These are phyloP conservation scores for Sisyra nigra DNA, from an alignment of 2,888 invertebrate species.

Conservation along the genomic window DNA sequence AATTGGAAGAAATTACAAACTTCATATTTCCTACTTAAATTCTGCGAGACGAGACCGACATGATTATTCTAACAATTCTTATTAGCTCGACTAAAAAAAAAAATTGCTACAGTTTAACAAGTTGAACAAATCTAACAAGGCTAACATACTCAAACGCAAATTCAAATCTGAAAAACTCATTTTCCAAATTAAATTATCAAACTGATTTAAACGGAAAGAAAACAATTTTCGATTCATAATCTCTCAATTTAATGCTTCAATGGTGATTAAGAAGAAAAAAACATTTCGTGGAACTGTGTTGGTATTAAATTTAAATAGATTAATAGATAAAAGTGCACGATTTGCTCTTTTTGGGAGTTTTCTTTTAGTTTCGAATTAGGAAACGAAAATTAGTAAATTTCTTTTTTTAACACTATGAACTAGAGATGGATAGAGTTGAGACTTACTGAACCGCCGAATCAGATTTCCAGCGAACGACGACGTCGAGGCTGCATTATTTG, in stretches of 20 bases:
- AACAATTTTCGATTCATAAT: constrained; percentile 2
- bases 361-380: too few relatives aligned
- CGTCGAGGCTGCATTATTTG: too few relatives aligned
- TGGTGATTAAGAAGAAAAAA: too few relatives aligned
- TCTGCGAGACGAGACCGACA: neutral
- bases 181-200: neutral
- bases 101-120: neutral
- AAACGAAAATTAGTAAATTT: too few relatives aligned
- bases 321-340: too few relatives aligned
- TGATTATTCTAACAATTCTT: neutral
- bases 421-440: constrained; percentile 26
- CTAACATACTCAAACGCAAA: neutral
- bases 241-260: neutral
- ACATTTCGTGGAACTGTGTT: too few relatives aligned
- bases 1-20: neutral
- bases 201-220: neutral
- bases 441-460: constrained; percentile 83
- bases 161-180: constrained; percentile 1
- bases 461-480: constrained; percentile 56
- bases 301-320: too few relatives aligned
- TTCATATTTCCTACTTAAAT: too few relatives aligned
- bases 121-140: neutral
- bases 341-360: too few relatives aligned
- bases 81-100: neutral
- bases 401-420: constrained; percentile 2